These are phyloP conservation scores for Erynnis tages DNA, from an alignment of 2,888 invertebrate genomes.

Conservation along the genomic window DNA sequence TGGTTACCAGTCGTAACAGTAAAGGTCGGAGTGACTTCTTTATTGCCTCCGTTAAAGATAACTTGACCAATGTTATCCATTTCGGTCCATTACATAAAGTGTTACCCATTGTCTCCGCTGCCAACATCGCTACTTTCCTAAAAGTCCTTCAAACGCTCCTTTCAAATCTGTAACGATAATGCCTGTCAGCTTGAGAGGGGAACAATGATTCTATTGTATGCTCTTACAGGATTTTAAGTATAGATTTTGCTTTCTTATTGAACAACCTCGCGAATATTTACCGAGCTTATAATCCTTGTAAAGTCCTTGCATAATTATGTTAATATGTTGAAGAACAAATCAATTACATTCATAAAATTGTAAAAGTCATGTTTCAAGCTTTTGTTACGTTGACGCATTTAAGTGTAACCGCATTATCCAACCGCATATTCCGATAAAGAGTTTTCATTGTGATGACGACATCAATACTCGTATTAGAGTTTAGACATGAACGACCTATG, in stretches of 20 bases:
- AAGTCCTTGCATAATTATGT: no score
- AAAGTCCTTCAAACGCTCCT: slow-evolving; percentile 32
- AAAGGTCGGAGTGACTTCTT: slow-evolving; percentile 63
- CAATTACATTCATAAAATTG: no score
- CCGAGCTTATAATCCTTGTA: no score
- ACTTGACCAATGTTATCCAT: slow-evolving; percentile 59
- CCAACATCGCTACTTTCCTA: slow-evolving; percentile 36
- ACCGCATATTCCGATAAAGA: background rate
- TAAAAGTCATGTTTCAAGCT: no score
- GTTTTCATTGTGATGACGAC: background rate
- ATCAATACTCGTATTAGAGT: no score
- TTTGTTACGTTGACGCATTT: background rate
- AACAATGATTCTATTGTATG: slow-evolving; percentile 15
- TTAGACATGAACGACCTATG: no score
- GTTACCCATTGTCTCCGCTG: slow-evolving; percentile 57
- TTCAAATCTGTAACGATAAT: slow-evolving; percentile 38
- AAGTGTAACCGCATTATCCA: slow-evolving; percentile 1
- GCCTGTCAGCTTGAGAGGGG: slow-evolving; percentile 18
- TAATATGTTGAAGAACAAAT: no score
- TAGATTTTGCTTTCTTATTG: background rate
- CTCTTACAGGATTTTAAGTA: background rate
- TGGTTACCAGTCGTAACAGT: slow-evolving; percentile 58
- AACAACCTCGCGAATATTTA: background rate
- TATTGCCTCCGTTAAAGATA: slow-evolving; percentile 65
- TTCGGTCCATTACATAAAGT: slow-evolving; percentile 69